Percentiles rank a stretch among this genome's conserved stretches.
Evolutionary conservation across 2,113 vertebrate species (phyloP).

Genomic region (Campylomormyrus tamandua): DNA sequence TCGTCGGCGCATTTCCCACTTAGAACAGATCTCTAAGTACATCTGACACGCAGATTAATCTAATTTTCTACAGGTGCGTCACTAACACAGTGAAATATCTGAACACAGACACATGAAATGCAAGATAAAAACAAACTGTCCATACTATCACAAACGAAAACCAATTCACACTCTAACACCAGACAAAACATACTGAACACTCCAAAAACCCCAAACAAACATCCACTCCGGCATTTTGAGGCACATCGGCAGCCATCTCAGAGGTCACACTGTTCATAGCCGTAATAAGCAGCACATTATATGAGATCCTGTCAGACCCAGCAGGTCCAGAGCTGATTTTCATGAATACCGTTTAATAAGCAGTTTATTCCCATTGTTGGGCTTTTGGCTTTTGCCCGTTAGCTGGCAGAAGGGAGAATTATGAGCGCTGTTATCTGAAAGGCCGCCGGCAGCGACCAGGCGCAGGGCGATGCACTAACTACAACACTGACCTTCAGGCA

Average conservation of each 20-base stretch:
- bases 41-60: background rate
- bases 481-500: conserved; percentile 41
- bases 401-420: background rate
- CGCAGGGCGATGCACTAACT: conserved; percentile 39
- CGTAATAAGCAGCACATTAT: too few species aligned
- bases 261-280: too few species aligned
- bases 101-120: background rate
- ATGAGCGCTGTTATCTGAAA: conserved; percentile 28
- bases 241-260: too few species aligned
- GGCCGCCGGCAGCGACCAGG: conserved; percentile 37
- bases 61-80: background rate
- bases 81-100: background rate
- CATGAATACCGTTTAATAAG: conserved; percentile 54
- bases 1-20: background rate
- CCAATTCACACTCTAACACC: background rate
- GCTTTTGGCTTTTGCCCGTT: background rate
- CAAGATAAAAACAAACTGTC: background rate
- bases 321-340: conserved; percentile 47
- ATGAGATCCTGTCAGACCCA: conserved; percentile 40
- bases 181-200: conserved; percentile 36
- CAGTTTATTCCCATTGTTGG: conserved; percentile 37
- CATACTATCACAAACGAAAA: background rate
- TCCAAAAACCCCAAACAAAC: conserved; percentile 11
- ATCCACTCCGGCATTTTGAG: conserved; percentile 49
- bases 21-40: background rate